phyloP scores from a whole-genome alignment of 2,113 vertebrate species.

The Tychaedon coryphoeus region DNA sequence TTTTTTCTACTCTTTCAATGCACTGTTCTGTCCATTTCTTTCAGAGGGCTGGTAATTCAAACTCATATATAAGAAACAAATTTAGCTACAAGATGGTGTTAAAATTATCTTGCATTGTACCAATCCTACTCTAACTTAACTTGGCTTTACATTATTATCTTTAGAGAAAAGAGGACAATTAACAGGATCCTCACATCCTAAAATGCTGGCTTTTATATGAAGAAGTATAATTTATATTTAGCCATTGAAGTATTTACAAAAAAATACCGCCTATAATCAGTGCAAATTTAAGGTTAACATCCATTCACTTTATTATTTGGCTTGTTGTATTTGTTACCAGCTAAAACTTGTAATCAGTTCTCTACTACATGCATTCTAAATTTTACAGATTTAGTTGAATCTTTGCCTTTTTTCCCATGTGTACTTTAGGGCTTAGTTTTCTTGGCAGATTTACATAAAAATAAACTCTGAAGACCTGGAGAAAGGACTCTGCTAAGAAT shows the following conservation, averaged over 20 bases:
- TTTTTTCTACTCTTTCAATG: background rate
- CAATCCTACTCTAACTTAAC: background rate
- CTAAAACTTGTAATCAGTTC: background rate
- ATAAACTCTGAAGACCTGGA: background rate
- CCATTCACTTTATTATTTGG: background rate
- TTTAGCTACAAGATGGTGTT: background rate
- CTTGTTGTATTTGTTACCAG: background rate
- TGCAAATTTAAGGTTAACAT: background rate
- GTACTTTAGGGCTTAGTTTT: background rate
- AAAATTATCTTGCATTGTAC: background rate
- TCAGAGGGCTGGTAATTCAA: background rate
- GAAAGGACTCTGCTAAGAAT: background rate
- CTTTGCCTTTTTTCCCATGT: background rate
- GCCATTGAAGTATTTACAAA: background rate
- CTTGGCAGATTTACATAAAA: conserved; percentile 16
- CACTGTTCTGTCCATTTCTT: background rate
- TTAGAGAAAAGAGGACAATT: background rate
- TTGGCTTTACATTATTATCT: background rate
- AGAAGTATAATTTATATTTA: background rate
- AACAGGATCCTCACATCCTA: background rate
- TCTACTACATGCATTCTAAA: background rate
- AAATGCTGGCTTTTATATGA: background rate
- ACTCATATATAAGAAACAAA: background rate
- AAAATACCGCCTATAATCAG: background rate
- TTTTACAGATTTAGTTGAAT: background rate